Evolutionary conservation across 2,888 invertebrate species (phyloP).

Genomic region (Anarsia innoxiella): DNA sequence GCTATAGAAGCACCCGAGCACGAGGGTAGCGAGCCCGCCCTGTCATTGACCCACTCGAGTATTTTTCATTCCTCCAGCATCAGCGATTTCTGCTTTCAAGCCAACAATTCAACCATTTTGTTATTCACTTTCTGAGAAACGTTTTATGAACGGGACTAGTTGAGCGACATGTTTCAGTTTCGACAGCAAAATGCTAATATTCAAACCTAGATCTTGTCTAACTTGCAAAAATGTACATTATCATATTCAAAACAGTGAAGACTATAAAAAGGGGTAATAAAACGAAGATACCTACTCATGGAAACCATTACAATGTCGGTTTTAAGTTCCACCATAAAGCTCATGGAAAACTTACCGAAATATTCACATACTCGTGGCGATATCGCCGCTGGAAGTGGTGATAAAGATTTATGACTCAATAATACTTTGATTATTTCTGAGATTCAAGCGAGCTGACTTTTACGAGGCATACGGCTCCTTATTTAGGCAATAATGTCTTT

Average conservation of each 20-base stretch:
- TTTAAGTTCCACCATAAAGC: slow-evolving; percentile 14
- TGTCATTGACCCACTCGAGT: background rate
- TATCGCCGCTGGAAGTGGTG: slow-evolving; percentile 40
- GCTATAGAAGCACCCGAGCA: no score
- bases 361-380: slow-evolving; percentile 52
- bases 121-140: no score
- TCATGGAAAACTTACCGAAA: slow-evolving; percentile 44
- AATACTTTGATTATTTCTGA: slow-evolving; percentile 68
- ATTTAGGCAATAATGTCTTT: slow-evolving; percentile 60
- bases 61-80: background rate
- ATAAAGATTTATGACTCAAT: slow-evolving; percentile 68
- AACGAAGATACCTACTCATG: slow-evolving; percentile 10
- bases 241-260: background rate
- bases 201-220: no score
- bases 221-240: no score
- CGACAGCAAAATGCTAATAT: slow-evolving; percentile 1
- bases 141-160: no score
- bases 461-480: slow-evolving; percentile 57
- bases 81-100: background rate
- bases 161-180: no score
- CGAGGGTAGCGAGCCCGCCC: background rate
- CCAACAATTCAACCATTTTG: background rate
- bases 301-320: slow-evolving; percentile 10
- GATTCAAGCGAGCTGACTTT: slow-evolving; percentile 63
- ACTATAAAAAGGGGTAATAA: slow-evolving; percentile 7